Base-by-base conservation (phyloP, 1,140 invertebrate species). In the Heliconius hermathena region DNA sequence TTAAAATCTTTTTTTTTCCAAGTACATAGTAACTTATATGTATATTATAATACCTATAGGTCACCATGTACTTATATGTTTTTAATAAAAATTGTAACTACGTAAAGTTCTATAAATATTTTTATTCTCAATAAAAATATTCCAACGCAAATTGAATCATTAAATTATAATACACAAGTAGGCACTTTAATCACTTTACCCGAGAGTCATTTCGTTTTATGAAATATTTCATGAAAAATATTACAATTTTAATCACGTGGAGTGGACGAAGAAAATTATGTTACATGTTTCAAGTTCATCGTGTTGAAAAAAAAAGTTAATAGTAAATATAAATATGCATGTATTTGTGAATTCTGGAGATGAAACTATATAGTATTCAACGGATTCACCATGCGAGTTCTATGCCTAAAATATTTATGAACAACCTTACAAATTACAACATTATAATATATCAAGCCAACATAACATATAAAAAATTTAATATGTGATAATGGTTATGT, bases 111-210 rank as follows among this genome's bases (percentile, higher is more conserved):
- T 66, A 66, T 26, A 66, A 66, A 66, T 66, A 29, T 66, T 66
- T 66, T 26, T 66, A 66, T 66, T 66, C 26, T 26, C 13, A 66
- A 66, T 26, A 66, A 66, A 52, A 66, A 29, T 66, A 66, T 66
- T 29, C 60, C 60, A 66, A 66, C 60, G 60, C 60, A 66, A 66
- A 66, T 66, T 66, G 60, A 66, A 66, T 66, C 60, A 66, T 66
- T 66, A 66, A 66, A 66, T 66, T 66, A 66, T 66, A 66, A 66
- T 29, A 66, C 60, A 66, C 60, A 66, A 66, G 60, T 66, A 66
- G 60, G 22, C 26, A 66, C 60, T 66, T 66, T 66, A 66, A 66
- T 66, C 60, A 66, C 22, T 66, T 66, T 66, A 29, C 13, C 60
- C 60, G 60, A 66, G 26, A 26, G 60, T 9, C 60, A 66, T 66